Conservation (phyloP, 2,888 invertebrate species). For the Archips xylosteana region DNA sequence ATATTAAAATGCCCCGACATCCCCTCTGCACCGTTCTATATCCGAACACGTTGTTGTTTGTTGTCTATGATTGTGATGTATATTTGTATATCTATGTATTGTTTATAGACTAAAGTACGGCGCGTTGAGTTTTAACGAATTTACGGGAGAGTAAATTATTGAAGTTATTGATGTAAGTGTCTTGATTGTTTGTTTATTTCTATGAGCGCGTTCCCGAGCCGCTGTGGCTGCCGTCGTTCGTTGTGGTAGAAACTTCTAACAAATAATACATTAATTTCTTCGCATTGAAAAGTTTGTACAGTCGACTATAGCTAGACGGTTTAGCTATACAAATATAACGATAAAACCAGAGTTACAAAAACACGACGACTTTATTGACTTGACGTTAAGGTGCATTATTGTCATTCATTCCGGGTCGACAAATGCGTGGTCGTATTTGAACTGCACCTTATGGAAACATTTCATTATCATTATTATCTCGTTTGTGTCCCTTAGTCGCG, state of each 20-base stretch:
- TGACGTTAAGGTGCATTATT: no score
- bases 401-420: no score
- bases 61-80: slow-evolving; percentile 62
- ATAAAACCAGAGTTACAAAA: no score
- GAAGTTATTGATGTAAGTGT: slow-evolving; percentile 39
- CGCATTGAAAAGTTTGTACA: no score
- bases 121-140: slow-evolving; percentile 69
- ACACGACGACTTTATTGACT: no score
- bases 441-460: no score
- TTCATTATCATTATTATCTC: no score
- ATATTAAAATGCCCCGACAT: background rate
- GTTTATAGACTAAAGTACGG: slow-evolving; percentile 55
- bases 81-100: slow-evolving; percentile 61
- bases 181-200: slow-evolving; percentile 48
- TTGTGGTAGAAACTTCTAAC: slow-evolving; percentile 13
- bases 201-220: slow-evolving; percentile 12
- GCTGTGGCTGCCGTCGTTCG: slow-evolving; percentile 7
- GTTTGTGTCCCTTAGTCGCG: no score
- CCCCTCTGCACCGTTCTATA: slow-evolving; percentile 6
- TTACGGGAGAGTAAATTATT: slow-evolving; percentile 60
- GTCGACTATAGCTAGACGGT: no score
- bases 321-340: no score
- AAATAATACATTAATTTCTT: background rate
- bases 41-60: slow-evolving; percentile 58
- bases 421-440: no score